phyloP scores from a whole-genome alignment of 2,113 vertebrate species.

The Boleophthalmus pectinirostris region DNA sequence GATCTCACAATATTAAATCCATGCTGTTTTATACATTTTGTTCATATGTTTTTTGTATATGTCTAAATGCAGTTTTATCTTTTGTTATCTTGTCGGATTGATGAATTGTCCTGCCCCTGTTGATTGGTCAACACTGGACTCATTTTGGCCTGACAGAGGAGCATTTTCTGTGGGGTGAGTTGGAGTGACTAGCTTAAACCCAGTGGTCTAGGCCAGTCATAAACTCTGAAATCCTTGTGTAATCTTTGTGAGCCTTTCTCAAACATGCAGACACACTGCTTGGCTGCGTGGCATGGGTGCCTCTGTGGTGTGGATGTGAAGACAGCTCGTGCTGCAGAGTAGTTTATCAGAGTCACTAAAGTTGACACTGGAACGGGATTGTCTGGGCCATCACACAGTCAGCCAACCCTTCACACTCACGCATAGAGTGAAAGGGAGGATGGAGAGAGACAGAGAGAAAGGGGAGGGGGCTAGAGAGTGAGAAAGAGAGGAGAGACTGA shows the following conservation, averaged over 20 bases:
- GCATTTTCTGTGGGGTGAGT: background rate
- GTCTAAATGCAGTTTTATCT: too few species aligned
- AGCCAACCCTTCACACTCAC: conserved; percentile 14
- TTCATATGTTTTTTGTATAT: too few species aligned
- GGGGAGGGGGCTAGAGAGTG: background rate
- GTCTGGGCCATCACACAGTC: conserved; percentile 36
- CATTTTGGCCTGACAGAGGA: background rate
- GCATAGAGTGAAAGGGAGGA: background rate
- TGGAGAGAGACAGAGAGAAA: conserved; percentile 2
- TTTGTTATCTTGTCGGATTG: too few species aligned
- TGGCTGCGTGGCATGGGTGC: conserved; percentile 25
- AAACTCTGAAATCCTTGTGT: background rate
- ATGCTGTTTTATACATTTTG: too few species aligned
- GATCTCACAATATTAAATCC: too few species aligned
- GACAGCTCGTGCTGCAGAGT: conserved; percentile 42
- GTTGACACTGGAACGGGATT: conserved; percentile 42
- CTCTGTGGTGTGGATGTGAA: conserved; percentile 20
- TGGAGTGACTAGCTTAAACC: background rate
- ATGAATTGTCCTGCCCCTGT: background rate
- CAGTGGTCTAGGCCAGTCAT: background rate
- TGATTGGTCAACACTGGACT: background rate
- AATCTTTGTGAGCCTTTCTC: background rate
- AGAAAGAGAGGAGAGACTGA: background rate
- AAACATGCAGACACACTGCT: background rate
- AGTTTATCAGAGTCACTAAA: conserved; percentile 55